Conservation (phyloP, 2,113 vertebrate genomes). For the Notarius quadriscutis region DNA sequence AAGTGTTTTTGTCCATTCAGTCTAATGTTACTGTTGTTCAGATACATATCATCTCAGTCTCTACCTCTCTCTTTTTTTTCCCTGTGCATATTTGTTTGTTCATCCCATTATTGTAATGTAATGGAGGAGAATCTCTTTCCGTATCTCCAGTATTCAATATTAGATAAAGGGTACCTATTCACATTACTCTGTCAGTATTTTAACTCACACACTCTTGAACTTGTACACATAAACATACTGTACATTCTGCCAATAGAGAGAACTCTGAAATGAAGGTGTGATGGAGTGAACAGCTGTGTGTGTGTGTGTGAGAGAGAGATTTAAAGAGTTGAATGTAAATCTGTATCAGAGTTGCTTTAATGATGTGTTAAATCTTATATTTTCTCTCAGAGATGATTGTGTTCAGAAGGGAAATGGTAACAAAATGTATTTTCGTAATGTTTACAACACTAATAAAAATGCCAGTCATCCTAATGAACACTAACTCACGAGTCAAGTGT, state of each 20-base stretch:
- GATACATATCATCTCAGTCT: conserved; percentile 26
- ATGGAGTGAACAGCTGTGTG: conserved; percentile 21
- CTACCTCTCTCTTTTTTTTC: not conserved
- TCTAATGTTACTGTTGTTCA: not conserved
- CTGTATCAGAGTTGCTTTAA: not conserved
- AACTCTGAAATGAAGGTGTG: not conserved
- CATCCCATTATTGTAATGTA: not conserved
- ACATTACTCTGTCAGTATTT: not conserved
- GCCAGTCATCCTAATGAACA: conserved; percentile 35
- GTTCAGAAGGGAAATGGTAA: conserved; percentile 26
- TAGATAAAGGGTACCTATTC: not conserved
- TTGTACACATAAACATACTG: not conserved
- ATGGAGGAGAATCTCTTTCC: not conserved
- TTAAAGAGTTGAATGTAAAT: conserved; percentile 51
- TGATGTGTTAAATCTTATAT: conserved; percentile 37
- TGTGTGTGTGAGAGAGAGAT: not conserved
- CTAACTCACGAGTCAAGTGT: not conserved
- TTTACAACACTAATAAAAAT: conserved; percentile 47
- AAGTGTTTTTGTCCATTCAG: not conserved
- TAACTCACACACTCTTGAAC: not conserved
- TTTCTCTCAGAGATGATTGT: conserved; percentile 53
- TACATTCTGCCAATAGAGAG: not conserved
- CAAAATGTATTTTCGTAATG: conserved; percentile 56
- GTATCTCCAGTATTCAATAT: not conserved
- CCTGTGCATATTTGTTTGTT: not conserved